Evolutionary conservation across 2,797 vertebrate genomes (phyloP), one percentile per base, ranked within the genome.

Genomic region (Luscinia megarhynchos): DNA sequence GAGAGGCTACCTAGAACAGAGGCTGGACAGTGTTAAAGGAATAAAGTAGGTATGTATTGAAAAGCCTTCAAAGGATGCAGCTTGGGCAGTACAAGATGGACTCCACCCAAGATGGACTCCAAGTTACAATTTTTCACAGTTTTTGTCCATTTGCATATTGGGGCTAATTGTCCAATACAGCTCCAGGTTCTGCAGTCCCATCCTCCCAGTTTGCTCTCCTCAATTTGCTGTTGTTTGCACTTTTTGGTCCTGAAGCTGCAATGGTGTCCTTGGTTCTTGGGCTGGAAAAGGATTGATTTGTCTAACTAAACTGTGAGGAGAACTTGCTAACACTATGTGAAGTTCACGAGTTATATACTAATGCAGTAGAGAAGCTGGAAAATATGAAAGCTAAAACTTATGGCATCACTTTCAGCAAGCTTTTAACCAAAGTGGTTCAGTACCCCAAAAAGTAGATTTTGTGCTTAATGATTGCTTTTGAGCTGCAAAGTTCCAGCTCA

Each of bases 111-210:
- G 20, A 38, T 32, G 36, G 36, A 41, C 10, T 4, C 7, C 5
- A 4, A 4, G 29, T 41, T 12, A 4, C 0, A 0, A 26, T 12
- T 24, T 26, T 4, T 32, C 1, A 8, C 53, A 53, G 36, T n/a
- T 54, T 19, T 69, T 10, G 18, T 19, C 29, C 9, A 41, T 26
- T 54, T 41, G 5, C 29, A 11, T 41, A 5, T 5, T 53, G 36
- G 27, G 15, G 34, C 9, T 51, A 17, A 30, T 32, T 19, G 29
- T 32, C 50, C 11, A 40, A 14, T 32, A 14, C 36, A 69, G 50
- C 36, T 54, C 23, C 16, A 32, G 16, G 29, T 54, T 32, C 11
- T 40, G 22, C 10, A 40, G 36, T 24, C 29, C 9, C 20, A 38
- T 38, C 27, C 27, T 43, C 67, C 8, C 9, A 18, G 15, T 8